phyloP scores from a whole-genome alignment of 2,888 invertebrate species.

The Rutpela maculata region DNA sequence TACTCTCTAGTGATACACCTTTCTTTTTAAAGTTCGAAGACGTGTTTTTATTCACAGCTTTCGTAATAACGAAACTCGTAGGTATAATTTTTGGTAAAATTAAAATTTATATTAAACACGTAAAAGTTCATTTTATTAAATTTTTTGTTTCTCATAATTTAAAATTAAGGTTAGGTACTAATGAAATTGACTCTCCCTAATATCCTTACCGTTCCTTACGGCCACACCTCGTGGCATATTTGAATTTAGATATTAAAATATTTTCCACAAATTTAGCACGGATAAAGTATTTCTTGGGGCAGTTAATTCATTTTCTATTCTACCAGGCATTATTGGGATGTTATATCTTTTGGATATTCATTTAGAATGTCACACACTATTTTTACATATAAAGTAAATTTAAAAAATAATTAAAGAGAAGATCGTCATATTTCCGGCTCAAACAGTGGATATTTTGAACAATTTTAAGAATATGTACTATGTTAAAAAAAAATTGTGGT shows the following conservation, averaged over 20 bases:
- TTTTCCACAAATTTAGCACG: neutral
- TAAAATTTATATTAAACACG: neutral
- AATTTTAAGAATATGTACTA: no score
- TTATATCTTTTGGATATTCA: neutral
- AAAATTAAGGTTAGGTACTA: neutral
- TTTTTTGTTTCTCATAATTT: neutral
- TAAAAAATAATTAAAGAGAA: no score
- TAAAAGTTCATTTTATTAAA: neutral
- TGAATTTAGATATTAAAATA: neutral
- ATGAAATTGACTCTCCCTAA: neutral
- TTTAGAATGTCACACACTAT: no score
- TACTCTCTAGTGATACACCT: no score
- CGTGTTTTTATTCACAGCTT: neutral
- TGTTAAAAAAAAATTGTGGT: no score
- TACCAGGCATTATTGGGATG: neutral
- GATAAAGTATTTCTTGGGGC: neutral
- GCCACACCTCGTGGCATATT: neutral
- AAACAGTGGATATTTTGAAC: no score
- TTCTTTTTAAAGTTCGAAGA: neutral
- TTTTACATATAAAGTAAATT: no score
- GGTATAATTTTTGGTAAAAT: neutral
- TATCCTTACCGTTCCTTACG: neutral
- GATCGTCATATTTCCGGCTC: no score
- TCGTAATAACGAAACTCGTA: neutral
- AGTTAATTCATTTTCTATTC: neutral